Evolutionary conservation across 2,888 invertebrate genomes (phyloP), one percentile per base, ranked within the genome.

Genomic region (Biston betularia): DNA sequence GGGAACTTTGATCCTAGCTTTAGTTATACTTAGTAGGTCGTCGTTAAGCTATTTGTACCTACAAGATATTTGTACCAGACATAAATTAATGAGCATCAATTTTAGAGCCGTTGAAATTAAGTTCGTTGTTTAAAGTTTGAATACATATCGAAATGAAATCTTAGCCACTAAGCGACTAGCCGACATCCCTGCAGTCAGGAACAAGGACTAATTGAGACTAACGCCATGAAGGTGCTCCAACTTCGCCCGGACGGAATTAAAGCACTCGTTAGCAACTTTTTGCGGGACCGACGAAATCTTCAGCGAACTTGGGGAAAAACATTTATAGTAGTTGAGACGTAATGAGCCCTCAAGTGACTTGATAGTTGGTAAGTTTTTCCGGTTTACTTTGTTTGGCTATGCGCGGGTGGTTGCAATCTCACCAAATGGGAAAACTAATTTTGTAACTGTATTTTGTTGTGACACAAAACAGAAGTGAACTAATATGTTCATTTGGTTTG

Each of bases 221-320:
- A 81, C 83, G 76, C 78, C 68, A 63, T 72, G 71, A 80, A 82
- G 83, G 84, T 82, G 79, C 75, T 65, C 77, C 77, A 89, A 90
- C 89, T 91, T 88, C 79, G 78, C 73, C 76, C 80, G 78, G 73
- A 75, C 79, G 76, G 86, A 85, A 89, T 90, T 89, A 89, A 90
- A 86, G 81, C 84, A 85, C 89, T 90, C 89, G 89, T 91, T 90
- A 89, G 84, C 74, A 85, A 88, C 86, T 90, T 90, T 89, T 88
- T 88, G 88, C 83, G 81, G 82, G 84, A 82, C 83, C 83, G 80
- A 82, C 82, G 79, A 85, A 88, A 89, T 89, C 89, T 88, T 85
- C 82, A 76, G 77, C 81, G 72, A 84, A 87, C 81, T 87, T 86
- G 74, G 80, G 76, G 77, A 78, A 82, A 87, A 88, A 85, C 84